These are phyloP conservation scores for Patella ulyssiponensis DNA, from an alignment of 2,888 invertebrate species.

Conservation along the genomic window DNA sequence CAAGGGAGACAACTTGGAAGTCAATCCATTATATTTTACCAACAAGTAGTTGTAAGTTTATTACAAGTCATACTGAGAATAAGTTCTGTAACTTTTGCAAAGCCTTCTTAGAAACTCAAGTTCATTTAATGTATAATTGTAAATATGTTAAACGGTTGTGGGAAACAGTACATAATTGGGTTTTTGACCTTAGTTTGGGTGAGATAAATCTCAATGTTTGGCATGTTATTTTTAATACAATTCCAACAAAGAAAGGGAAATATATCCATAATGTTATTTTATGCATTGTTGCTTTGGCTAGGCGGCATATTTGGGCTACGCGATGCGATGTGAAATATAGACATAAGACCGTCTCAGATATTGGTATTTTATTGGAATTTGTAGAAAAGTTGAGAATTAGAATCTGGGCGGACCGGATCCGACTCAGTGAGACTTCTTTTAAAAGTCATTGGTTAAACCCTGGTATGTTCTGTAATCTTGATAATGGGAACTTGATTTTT, in stretches of 20 bases:
- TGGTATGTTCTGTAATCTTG: not conserved
- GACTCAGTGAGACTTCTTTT: conserved; percentile 7
- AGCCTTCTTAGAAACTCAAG: not conserved
- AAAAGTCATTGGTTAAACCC: conserved; percentile 9
- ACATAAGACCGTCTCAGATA: not conserved
- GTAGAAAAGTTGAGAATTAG: conserved; percentile 1
- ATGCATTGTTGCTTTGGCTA: conserved; percentile 7
- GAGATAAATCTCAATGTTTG: conserved; percentile 11
- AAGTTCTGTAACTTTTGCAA: not conserved
- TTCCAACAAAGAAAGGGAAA: conserved; percentile 1
- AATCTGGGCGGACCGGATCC: conserved; percentile 2
- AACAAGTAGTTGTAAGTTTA: not conserved
- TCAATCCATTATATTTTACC: not conserved
- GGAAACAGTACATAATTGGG: conserved; percentile 3
- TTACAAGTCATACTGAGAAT: not conserved
- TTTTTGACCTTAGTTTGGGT: conserved; percentile 5
- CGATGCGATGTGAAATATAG: not conserved
- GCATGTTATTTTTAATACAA: conserved; percentile 2
- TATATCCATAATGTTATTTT: not conserved
- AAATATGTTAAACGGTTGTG: not conserved
- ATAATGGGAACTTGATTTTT: not conserved
- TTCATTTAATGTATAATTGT: not conserved
- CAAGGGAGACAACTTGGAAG: not conserved
- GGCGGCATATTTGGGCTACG: not conserved
- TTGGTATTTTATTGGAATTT: not conserved